Evolutionary conservation across 2,797 vertebrate species (phyloP), one percentile per base, ranked within the genome.

Genomic region (Acestrorhynchus altus): DNA sequence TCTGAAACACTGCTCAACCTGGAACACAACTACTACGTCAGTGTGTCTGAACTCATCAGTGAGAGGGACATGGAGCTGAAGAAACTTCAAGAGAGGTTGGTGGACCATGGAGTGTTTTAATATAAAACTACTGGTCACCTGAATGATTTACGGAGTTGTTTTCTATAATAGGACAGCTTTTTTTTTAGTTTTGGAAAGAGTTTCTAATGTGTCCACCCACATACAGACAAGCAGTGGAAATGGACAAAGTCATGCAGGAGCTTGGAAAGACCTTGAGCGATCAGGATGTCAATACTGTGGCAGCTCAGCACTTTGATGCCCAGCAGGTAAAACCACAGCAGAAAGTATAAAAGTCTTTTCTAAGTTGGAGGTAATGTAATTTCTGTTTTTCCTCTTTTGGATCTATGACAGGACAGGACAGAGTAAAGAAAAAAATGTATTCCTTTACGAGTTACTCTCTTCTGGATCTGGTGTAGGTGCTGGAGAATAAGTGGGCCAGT

Each of bases 1-100:
- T 99, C 98, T 8, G 98, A 99, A 81, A 98, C 96, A 0, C 94
- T 99, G 0, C 91, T 98, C 61, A 99, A 99, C 89, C 90, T 99
- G 87, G 98, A 99, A 84, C 96, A 99, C 90, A 99, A 96, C 90
- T 99, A 99, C 88, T 99, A 97, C 78, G 96, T 99, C 72, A 98
- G 97, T 82, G 96, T 98, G 87, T 98, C 98, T 0, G 98, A 99
- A 92, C 94, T 98, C 84, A 96, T 99, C 89, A 95, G 96, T 8
- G 97, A 99, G 89, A 92, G 97, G 88, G 98, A 99, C 24, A 96
- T 99, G 93, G 98, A 94, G 86, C 86, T 94, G 28, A 98, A 98
- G 90, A 99, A 98, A 78, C 91, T 99, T 8, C 94, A 94, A 77
- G 97, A 99, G 89, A 96, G 97, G 98, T 99, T 54, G 51, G 90